Conservation (phyloP, 2,888 invertebrate species). For the Drosophila buzzatii region DNA sequence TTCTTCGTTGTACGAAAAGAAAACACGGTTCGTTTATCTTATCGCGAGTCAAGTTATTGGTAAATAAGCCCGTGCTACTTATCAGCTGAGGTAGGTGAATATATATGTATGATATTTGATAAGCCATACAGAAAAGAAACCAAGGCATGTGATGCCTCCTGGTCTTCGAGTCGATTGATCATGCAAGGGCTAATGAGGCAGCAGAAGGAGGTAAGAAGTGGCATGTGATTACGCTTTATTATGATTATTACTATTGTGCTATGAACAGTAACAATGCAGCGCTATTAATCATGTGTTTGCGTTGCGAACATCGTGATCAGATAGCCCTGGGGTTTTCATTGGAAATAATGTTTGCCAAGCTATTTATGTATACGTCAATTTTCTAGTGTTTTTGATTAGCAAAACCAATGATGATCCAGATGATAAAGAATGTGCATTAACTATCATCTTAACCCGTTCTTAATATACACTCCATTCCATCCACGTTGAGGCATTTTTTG, state of each 20-base stretch:
- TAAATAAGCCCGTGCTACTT: slow-evolving; percentile 67
- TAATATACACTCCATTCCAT: slow-evolving; percentile 1
- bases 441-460: slow-evolving; percentile 5
- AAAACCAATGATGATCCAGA: slow-evolving; percentile 11
- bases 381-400: not conserved
- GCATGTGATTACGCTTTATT: slow-evolving; percentile 73
- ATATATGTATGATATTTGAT: slow-evolving; percentile 42
- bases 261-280: slow-evolving; percentile 16
- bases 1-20: slow-evolving; percentile 13
- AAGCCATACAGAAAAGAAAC: slow-evolving; percentile 39
- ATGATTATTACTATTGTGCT: slow-evolving; percentile 22
- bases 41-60: slow-evolving; percentile 65
- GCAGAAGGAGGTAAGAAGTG: slow-evolving; percentile 16
- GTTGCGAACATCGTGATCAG: slow-evolving; percentile 21
- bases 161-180: slow-evolving; percentile 46
- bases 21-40: slow-evolving; percentile 51
- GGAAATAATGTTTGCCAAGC: not conserved
- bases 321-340: slow-evolving; percentile 14
- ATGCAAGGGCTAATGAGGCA: slow-evolving; percentile 35
- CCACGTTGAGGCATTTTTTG: slow-evolving; percentile 9
- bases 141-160: slow-evolving; percentile 64
- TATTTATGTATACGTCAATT: not conserved
- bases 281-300: slow-evolving; percentile 49
- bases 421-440: slow-evolving; percentile 13
- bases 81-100: slow-evolving; percentile 48